Percentiles rank a stretch among this genome's conserved stretches.
phyloP scores from a whole-genome alignment of 1,140 invertebrate genomes.

The Harpegnathos saltator region DNA sequence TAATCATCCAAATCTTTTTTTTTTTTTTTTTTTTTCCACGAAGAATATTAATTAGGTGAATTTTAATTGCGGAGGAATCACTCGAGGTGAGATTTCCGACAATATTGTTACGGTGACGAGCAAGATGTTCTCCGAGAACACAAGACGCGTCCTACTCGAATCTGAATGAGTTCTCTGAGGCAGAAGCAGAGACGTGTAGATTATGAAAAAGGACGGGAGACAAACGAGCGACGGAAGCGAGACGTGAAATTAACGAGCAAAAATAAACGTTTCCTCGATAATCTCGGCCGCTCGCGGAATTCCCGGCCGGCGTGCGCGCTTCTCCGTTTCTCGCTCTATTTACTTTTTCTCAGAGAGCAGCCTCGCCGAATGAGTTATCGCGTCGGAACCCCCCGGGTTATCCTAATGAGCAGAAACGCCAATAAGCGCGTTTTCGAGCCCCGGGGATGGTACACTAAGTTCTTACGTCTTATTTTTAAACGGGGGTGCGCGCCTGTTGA shows the following conservation, averaged over 20 bases:
- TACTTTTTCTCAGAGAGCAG: slow-evolving; percentile 51
- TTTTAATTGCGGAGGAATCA: no score
- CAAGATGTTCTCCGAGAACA: neutral
- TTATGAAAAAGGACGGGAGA: slow-evolving; percentile 47
- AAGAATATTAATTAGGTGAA: neutral
- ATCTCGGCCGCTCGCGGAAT: slow-evolving; percentile 49
- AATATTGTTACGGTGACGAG: neutral
- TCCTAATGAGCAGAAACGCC: slow-evolving; percentile 62
- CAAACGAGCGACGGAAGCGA: slow-evolving; percentile 54
- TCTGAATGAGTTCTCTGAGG: neutral
- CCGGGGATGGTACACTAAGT: slow-evolving; percentile 12
- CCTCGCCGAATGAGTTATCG: slow-evolving; percentile 48
- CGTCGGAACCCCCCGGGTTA: slow-evolving; percentile 30
- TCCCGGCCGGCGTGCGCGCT: slow-evolving; percentile 20
- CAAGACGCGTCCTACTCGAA: neutral
- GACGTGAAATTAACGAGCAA: slow-evolving; percentile 58
- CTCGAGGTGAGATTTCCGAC: neutral
- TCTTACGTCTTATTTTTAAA: slow-evolving; percentile 61
- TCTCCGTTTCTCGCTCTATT: slow-evolving; percentile 56
- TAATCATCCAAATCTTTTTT: neutral
- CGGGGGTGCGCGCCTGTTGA: slow-evolving; percentile 30
- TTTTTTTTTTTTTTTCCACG: no score
- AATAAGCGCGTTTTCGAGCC: slow-evolving; percentile 32
- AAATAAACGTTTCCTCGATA: slow-evolving; percentile 55
- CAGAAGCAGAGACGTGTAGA: slow-evolving; percentile 10